Conservation (phyloP, 2,888 invertebrate species). For the Altica lythri region DNA sequence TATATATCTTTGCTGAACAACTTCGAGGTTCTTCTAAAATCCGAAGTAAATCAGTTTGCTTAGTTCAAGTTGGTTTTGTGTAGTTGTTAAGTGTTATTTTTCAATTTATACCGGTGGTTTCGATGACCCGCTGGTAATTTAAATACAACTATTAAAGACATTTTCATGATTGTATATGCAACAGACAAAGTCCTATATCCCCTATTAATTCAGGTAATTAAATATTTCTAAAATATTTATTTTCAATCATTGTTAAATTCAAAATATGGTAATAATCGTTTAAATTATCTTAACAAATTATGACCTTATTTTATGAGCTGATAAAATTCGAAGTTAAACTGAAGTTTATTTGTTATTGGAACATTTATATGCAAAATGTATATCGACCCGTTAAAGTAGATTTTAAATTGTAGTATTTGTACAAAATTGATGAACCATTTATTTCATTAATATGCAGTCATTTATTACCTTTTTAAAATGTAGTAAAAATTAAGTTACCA, state of each 20-base stretch:
- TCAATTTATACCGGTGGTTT: constrained; percentile 27
- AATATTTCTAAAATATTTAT: too few species aligned
- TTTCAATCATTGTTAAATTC: constrained; percentile 1
- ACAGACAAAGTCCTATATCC: constrained; percentile 22
- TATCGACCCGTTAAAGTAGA: too few species aligned
- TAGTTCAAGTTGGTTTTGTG: constrained; percentile 9
- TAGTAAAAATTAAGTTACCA: too few species aligned
- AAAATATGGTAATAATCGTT: neutral
- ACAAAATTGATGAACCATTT: too few species aligned
- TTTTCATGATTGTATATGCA: constrained; percentile 39
- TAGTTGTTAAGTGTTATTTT: constrained; percentile 9
- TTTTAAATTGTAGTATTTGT: too few species aligned
- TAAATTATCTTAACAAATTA: neutral
- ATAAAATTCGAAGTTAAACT: too few species aligned
- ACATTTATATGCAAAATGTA: too few species aligned
- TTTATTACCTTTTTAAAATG: too few species aligned
- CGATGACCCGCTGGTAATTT: constrained; percentile 35
- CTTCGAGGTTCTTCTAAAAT: neutral
- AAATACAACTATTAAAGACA: constrained; percentile 25
- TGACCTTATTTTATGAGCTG: neutral
- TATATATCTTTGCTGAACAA: constrained; percentile 6
- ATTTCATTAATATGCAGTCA: too few species aligned
- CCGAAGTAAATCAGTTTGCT: neutral
- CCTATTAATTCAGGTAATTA: constrained; percentile 34
- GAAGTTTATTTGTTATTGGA: too few species aligned